Percentiles rank a stretch among this genome's conserved stretches.
Conservation (phyloP, 2,888 invertebrate species). For the Pseudococcus longispinus region DNA sequence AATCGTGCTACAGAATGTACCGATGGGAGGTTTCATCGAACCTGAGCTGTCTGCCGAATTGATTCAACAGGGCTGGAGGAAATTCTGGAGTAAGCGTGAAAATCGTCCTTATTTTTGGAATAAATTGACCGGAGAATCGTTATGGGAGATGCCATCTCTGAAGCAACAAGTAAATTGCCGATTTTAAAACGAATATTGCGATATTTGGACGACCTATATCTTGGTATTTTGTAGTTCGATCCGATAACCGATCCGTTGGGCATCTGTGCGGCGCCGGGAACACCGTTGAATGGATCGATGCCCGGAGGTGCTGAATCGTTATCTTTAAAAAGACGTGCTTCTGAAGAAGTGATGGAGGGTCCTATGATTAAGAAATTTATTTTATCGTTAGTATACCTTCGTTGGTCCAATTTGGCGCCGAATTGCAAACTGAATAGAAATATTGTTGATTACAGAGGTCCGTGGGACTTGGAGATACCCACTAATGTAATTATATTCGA, state of each 20-base stretch:
- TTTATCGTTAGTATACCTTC: constrained; percentile 68
- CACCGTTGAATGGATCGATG: constrained; percentile 60
- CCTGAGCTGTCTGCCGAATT: constrained; percentile 72
- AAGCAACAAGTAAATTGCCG: constrained; percentile 66
- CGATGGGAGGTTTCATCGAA: constrained; percentile 62
- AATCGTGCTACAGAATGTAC: constrained; percentile 60
- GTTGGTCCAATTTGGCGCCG: background rate
- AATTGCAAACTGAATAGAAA: background rate
- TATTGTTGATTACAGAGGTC: constrained; percentile 67
- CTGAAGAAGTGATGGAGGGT: constrained; percentile 75
- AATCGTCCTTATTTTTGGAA: constrained; percentile 97
- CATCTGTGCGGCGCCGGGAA: constrained; percentile 69
- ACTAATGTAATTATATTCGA: constrained; percentile 92
- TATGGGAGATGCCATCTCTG: constrained; percentile 93
- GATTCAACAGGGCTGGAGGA: constrained; percentile 91
- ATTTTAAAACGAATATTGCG: background rate
- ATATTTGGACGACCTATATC: background rate
- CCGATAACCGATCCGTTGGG: constrained; percentile 91
- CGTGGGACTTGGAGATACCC: constrained; percentile 93
- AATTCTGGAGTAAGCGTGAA: constrained; percentile 95
- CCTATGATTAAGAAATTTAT: constrained; percentile 86
- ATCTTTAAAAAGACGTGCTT: constrained; percentile 75
- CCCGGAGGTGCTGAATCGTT: constrained; percentile 59
- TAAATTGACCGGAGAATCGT: constrained; percentile 91
- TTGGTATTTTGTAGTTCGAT: constrained; percentile 70